Base-by-base conservation (phyloP, 2,797 vertebrate genomes). In the Poeciliopsis presidionis region DNA sequence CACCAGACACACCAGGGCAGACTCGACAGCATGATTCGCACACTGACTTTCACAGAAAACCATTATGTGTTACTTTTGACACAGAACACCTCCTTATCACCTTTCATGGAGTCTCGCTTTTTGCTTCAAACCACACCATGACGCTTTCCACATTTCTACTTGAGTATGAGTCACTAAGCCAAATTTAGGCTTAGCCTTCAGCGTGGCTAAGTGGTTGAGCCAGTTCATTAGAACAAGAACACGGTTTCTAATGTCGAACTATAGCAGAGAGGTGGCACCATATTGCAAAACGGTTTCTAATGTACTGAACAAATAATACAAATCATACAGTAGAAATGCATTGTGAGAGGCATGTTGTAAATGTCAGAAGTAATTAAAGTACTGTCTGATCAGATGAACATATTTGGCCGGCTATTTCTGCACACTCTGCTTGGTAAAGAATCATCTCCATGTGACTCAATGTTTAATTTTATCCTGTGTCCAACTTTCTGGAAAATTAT, bases 381-480 rank as follows among this genome's bases (percentile, higher is more conserved):
- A 79, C 59, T 20, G 74, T 78, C 28, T 87, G 74, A 80, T 88
- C 83, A 86, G 88, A 77, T 74, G 74, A 67, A 73, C 80, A 53
- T 83, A 69, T 89, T 79, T 85, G 70, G 5, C 78, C 81, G 70
- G 2, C 81, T 80, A 46, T 55, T 41, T 81, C 84, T 82, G 76
- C 41, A 75, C 49, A 59, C 39, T 59, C 73, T 84, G 72, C 90
- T 84, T 83, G 77, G 90, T 89, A 71, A 88, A 86, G 81, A 81
- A 76, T 89, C 73, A 39, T 63, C 77, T 84, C 65, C 77, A 85
- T 67, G 81, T 73, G 47, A 76, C 83, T 81, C 73, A 83, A 84
- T 73, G 49, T 90, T 89, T 86, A 22, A 83, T 88, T 87, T 84
- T 6, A 86, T 86, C 85, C 69, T 80, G 75, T 59, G 87, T 88